These are phyloP conservation scores for Montipora sp. DNA, from an alignment of 64 coral and sea anemone species.

Conservation along the genomic window DNA sequence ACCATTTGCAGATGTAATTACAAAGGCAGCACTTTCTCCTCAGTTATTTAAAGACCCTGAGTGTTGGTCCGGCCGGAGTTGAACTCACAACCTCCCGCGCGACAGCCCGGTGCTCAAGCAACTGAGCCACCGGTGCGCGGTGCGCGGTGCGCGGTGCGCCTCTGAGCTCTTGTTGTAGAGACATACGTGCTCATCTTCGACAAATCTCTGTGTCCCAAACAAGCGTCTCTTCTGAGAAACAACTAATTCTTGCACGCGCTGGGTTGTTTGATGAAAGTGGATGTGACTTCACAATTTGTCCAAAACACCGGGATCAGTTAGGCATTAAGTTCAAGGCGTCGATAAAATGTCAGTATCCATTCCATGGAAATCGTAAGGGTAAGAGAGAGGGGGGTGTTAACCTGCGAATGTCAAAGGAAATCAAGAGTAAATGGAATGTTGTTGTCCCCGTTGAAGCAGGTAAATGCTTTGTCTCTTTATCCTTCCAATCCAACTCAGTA, in stretches of 20 bases:
- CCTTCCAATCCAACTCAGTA: not conserved
- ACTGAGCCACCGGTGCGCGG: too few relatives aligned
- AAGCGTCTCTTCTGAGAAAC: not conserved
- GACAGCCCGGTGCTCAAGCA: too few relatives aligned
- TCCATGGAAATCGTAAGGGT: not conserved
- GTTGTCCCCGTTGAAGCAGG: not conserved
- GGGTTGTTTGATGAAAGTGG: slow-evolving; percentile 25
- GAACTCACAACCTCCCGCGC: too few relatives aligned
- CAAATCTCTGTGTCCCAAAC: not conserved
- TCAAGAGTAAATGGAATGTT: not conserved
- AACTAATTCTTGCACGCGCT: slow-evolving; percentile 1
- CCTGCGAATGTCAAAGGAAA: not conserved
- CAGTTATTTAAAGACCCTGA: too few relatives aligned
- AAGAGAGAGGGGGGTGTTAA: not conserved
- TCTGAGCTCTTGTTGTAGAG: not conserved
- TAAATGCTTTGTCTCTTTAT: not conserved
- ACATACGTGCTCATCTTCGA: not conserved
- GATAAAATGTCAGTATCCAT: slow-evolving; percentile 6
- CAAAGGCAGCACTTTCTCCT: too few relatives aligned
- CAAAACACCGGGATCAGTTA: not conserved
- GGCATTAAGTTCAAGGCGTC: not conserved
- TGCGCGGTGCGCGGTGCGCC: too few relatives aligned
- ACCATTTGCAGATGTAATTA: too few relatives aligned
- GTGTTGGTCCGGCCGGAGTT: too few relatives aligned
- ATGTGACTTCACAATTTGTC: slow-evolving; percentile 12